A percentile compares a stretch with the other conserved stretches of the same genome.
These are phyloP conservation scores for Rhagium mordax DNA, from an alignment of 2,888 invertebrate genomes.

Conservation along the genomic window DNA sequence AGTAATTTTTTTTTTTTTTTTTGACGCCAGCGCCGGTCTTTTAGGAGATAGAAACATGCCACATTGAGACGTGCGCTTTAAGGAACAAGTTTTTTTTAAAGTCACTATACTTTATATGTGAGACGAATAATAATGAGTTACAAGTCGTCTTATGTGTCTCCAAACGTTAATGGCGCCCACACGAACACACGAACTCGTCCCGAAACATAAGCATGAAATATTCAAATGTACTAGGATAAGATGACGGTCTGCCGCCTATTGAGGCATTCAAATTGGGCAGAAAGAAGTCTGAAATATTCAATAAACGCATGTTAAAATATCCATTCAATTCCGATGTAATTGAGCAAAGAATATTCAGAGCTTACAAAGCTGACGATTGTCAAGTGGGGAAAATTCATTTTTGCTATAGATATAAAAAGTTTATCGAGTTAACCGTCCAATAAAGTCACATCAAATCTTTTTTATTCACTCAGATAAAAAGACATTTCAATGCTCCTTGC, in stretches of 20 bases:
- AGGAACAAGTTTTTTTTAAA: too few relatives aligned
- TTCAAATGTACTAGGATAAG: not conserved
- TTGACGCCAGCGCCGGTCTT: too few relatives aligned
- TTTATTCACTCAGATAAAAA: conserved; percentile 9
- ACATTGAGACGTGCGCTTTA: too few relatives aligned
- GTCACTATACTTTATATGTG: too few relatives aligned
- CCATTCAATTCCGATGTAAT: not conserved
- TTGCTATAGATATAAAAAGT: not conserved
- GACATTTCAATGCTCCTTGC: not conserved
- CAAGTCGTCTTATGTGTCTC: too few relatives aligned
- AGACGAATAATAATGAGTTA: too few relatives aligned
- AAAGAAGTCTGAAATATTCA: not conserved
- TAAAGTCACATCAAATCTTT: conserved; percentile 12
- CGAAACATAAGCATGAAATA: not conserved
- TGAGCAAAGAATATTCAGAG: not conserved
- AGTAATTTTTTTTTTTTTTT: too few relatives aligned
- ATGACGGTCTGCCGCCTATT: not conserved
- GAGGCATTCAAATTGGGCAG: not conserved
- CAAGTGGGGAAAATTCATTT: not conserved
- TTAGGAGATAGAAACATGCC: too few relatives aligned
- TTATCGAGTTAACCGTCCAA: not conserved
- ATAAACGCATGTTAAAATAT: not conserved
- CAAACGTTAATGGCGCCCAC: too few relatives aligned
- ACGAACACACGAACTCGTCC: too few relatives aligned
- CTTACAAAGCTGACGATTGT: not conserved